These are phyloP conservation scores for Hypomecis punctinalis DNA, from an alignment of 2,888 invertebrate species.

Conservation along the genomic window DNA sequence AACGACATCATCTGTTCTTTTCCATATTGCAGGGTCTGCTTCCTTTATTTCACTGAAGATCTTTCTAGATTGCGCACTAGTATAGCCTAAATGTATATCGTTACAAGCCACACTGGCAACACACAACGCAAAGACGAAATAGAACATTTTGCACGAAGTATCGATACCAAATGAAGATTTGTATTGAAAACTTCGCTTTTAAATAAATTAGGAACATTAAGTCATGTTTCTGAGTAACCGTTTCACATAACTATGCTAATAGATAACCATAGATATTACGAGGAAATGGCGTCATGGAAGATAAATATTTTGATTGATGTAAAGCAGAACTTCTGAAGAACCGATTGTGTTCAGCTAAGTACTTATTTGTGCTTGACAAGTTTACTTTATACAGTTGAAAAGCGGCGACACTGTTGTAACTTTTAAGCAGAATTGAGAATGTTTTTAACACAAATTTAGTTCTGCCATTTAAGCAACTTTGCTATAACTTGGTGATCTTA, in stretches of 20 bases:
- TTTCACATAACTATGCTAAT: constrained; percentile 28
- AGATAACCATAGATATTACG: constrained; percentile 28
- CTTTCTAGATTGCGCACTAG: constrained; percentile 53
- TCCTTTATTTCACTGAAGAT: constrained; percentile 68
- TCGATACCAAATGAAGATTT: constrained; percentile 21
- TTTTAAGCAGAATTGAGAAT: background rate
- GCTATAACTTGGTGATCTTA: background rate
- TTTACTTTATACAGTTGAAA: background rate
- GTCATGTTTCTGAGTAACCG: constrained; percentile 34
- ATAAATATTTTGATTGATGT: constrained; percentile 36
- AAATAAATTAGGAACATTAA: constrained; percentile 39
- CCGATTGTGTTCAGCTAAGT: constrained; percentile 16
- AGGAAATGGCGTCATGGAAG: constrained; percentile 36
- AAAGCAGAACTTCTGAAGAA: constrained; percentile 23
- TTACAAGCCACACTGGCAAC: constrained; percentile 33
- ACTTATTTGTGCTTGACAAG: constrained; percentile 1
- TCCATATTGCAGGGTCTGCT: constrained; percentile 72
- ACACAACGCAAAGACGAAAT: constrained; percentile 24
- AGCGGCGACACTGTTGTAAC: background rate
- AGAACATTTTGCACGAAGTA: constrained; percentile 36
- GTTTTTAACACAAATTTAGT: background rate
- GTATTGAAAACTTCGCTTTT: constrained; percentile 21
- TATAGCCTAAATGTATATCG: constrained; percentile 35
- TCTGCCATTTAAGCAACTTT: background rate
- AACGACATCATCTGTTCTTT: constrained; percentile 64